Evolutionary conservation across 2,797 vertebrate genomes (phyloP), one percentile per base, ranked within the genome.

Genomic region (Argentina silus): DNA sequence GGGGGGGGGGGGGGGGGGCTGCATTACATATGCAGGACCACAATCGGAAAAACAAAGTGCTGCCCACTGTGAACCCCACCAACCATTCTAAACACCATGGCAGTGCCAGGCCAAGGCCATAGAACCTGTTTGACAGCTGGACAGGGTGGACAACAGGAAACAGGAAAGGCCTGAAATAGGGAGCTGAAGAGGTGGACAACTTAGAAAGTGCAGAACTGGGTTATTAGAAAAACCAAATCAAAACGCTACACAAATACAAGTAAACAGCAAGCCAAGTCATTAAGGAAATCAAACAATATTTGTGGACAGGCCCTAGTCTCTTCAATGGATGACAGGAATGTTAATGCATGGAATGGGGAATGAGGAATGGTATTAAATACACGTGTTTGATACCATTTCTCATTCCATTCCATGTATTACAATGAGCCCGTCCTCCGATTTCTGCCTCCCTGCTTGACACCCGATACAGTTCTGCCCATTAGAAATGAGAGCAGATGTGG

Each of bases 61-160:
- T 23, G 21, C 57, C 21, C 19, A 12, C 57, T 27, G 57, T 12
- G 57, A 7, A 5, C 11, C 4, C 19, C 12, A 12, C 21, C 21
- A 21, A 9, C 4, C 14, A 59, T 36, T n/a, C 42, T 19, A n/a
- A 36, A 44, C 61, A 44, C 61, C 42, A 63, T 63, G 36, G 61
- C 7, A 44, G 43, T 45, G 42, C 61, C 43, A 44, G 42, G 61
- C 61, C 61, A 19, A 63, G 42, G 61, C 43, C 42, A 43, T 6
- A 27, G 19, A 60, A 59, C 50, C 50, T 53, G 50, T 42, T 63
- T 27, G n/a, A 44, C n/a, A 17, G n/a, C 50, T 51, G 50, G 14
- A 17, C 36, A 63, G 19, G 57, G 21, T 7, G 61, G 43, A 43
- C 36, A 63, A 63, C 8, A 63, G 61, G 61, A 63, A 63, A 63